phyloP scores from a whole-genome alignment of 2,797 vertebrate genomes.

The Natrix natrix region DNA sequence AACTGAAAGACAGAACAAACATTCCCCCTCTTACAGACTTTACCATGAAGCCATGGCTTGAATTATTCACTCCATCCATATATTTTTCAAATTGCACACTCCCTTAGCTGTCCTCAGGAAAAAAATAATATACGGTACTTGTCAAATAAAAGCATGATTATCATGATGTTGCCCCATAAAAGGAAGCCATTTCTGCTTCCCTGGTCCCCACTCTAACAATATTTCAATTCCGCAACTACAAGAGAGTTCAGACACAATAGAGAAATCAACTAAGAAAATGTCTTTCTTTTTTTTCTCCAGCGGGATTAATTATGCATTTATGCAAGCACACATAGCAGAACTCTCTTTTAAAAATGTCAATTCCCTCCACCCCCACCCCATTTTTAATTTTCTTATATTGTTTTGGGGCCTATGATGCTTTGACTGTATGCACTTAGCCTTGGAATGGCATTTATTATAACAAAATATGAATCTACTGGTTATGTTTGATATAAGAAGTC shows the following conservation, averaged over 20 bases:
- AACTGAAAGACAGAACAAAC: neutral
- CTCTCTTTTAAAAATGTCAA: conserved; percentile 37
- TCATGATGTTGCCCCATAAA: conserved; percentile 1
- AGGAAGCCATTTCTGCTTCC: conserved; percentile 18
- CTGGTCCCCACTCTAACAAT: conserved; percentile 22
- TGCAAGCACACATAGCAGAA: conserved; percentile 64
- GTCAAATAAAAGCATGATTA: conserved; percentile 51
- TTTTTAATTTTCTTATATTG: conserved; percentile 25
- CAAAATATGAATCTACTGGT: neutral
- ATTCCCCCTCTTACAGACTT: conserved; percentile 16
- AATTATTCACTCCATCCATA: conserved; percentile 59
- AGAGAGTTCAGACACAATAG: conserved; percentile 47
- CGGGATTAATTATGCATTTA: conserved; percentile 68
- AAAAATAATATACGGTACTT: conserved; percentile 36
- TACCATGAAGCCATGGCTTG: conserved; percentile 42
- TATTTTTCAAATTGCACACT: conserved; percentile 43
- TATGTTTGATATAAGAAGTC: neutral
- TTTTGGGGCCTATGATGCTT: conserved; percentile 45
- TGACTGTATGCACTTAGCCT: neutral
- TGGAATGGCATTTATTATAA: neutral
- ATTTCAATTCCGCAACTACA: conserved; percentile 20
- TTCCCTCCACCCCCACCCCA: too few relatives aligned
- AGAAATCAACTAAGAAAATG: conserved; percentile 48
- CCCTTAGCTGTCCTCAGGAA: conserved; percentile 41
- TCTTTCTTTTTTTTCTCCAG: conserved; percentile 14